Conservation (phyloP, 2,888 invertebrate species). For the Acrobasis repandana region DNA sequence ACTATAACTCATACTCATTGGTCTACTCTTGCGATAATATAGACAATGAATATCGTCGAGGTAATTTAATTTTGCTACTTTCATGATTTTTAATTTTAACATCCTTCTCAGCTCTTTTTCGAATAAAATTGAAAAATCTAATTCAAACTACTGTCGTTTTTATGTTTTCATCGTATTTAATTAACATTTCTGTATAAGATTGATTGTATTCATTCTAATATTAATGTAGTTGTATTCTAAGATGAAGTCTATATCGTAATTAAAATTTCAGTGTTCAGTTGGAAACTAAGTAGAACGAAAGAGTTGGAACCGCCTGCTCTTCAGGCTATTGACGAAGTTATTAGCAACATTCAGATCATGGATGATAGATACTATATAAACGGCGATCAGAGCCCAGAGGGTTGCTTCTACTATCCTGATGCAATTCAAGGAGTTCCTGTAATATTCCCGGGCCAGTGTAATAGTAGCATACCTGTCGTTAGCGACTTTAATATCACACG, state of each 20-base stretch:
- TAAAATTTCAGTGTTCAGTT: constrained; percentile 52
- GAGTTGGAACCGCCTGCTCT: constrained; percentile 35
- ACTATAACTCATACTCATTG: constrained; percentile 83
- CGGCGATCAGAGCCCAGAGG: constrained; percentile 48
- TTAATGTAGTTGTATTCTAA: no score
- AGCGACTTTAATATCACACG: constrained; percentile 45
- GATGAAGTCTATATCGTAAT: neutral
- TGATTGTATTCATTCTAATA: no score
- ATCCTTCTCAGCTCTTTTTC: constrained; percentile 27
- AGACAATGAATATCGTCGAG: constrained; percentile 38
- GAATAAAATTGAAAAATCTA: constrained; percentile 22
- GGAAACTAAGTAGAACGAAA: constrained; percentile 62
- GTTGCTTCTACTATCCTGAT: constrained; percentile 64
- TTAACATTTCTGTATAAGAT: no score
- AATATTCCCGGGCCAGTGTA: constrained; percentile 61
- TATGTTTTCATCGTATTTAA: no score
- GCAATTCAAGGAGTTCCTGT: constrained; percentile 50
- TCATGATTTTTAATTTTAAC: constrained; percentile 32
- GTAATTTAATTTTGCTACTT: constrained; percentile 28
- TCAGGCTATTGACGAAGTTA: constrained; percentile 40
- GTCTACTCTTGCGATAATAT: constrained; percentile 84
- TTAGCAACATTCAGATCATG: constrained; percentile 45
- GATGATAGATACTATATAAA: constrained; percentile 48
- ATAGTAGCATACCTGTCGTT: constrained; percentile 48
- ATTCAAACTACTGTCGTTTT: neutral